These are phyloP conservation scores for Oppia nitens DNA, from an alignment of 1,140 invertebrate species.

Conservation along the genomic window DNA sequence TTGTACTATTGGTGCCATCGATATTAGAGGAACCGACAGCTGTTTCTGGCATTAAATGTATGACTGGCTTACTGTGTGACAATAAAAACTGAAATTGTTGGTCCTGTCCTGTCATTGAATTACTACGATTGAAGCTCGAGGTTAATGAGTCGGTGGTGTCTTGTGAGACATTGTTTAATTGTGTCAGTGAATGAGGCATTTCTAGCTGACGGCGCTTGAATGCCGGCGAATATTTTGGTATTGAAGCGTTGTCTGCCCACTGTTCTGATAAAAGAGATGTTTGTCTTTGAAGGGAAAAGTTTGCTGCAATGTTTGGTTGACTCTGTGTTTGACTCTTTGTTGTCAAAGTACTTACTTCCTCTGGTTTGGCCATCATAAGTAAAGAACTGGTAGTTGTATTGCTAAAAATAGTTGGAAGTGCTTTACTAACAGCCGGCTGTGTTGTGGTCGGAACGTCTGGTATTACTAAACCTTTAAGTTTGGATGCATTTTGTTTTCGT, in stretches of 20 bases:
- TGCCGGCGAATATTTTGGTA: conserved; percentile 64
- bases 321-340: conserved; percentile 3
- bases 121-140: not conserved
- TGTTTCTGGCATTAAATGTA: conserved; percentile 15
- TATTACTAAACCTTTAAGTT: conserved; percentile 64
- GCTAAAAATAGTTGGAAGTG: conserved; percentile 62
- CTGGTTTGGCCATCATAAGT: not conserved
- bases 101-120: not conserved
- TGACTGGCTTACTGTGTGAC: conserved; percentile 19
- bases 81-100: conserved; percentile 17
- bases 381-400: conserved; percentile 25
- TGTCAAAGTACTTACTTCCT: conserved; percentile 12
- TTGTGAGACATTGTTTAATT: not conserved
- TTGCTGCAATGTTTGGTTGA: not conserved
- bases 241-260: conserved; percentile 14
- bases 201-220: conserved; percentile 52
- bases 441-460: conserved; percentile 38
- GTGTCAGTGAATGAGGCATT: conserved; percentile 24
- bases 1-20: not conserved
- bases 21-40: not conserved
- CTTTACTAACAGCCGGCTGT: conserved; percentile 17
- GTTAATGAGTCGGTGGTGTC: not conserved
- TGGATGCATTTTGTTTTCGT: conserved; percentile 55
- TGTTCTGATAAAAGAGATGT: conserved; percentile 1
- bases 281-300: not conserved